These are phyloP conservation scores for Hemichromis elongatus DNA, from an alignment of 2,113 vertebrate genomes.

Conservation along the genomic window DNA sequence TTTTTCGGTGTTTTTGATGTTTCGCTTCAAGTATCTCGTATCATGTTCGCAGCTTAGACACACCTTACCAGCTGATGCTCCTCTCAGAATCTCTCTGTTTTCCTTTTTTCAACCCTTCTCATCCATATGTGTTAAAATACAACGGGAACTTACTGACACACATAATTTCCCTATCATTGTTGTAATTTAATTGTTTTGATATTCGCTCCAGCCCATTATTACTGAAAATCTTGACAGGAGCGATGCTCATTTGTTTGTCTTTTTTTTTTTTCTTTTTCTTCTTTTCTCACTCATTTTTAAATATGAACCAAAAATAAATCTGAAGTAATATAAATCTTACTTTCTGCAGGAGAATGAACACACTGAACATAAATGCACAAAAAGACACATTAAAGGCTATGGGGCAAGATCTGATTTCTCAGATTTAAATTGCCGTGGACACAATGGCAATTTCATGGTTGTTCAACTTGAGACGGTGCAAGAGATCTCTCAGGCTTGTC, in stretches of 20 bases:
- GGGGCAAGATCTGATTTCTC: slow-evolving; percentile 27
- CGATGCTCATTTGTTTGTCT: background rate
- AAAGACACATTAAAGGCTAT: slow-evolving; percentile 9
- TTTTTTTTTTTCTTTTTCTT: background rate
- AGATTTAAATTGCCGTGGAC: slow-evolving; percentile 50
- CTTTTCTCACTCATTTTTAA: background rate
- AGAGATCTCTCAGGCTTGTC: slow-evolving; percentile 72
- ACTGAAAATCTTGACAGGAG: background rate
- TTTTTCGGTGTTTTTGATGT: slow-evolving; percentile 11
- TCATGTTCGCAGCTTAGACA: background rate
- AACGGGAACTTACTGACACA: background rate
- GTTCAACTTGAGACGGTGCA: slow-evolving; percentile 66
- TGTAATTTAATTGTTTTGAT: background rate
- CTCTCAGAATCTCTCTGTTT: background rate
- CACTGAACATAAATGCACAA: background rate
- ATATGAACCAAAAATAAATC: background rate
- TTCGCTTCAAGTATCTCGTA: slow-evolving; percentile 7
- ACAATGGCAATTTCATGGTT: slow-evolving; percentile 72
- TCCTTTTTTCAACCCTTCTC: accelerated
- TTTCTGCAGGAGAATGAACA: background rate
- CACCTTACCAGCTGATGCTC: slow-evolving; percentile 21
- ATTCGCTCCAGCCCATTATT: background rate
- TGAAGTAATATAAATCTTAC: background rate
- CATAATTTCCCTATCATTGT: background rate
- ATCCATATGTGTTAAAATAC: background rate